Conservation (phyloP, 2,797 vertebrate genomes). For the Paguma larvata region DNA sequence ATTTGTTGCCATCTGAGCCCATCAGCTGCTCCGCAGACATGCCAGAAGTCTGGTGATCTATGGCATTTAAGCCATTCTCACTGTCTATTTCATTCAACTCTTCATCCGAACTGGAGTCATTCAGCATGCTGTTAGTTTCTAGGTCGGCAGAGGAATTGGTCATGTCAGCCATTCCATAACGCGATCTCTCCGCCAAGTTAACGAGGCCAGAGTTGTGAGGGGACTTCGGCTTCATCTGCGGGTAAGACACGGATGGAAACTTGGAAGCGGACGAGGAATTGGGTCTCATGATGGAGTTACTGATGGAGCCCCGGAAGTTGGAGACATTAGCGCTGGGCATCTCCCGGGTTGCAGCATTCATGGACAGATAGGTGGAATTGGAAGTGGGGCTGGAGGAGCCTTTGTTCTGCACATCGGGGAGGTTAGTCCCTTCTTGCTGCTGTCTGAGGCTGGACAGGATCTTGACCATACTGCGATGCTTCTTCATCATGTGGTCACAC, state of each 20-base stretch:
- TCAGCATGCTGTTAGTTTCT: constrained; percentile 93
- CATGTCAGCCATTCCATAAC: constrained; percentile 92
- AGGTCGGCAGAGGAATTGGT: constrained; percentile 91
- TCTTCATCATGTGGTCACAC: constrained; percentile 98
- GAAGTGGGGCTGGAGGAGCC: constrained; percentile 91
- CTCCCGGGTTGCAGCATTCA: constrained; percentile 90
- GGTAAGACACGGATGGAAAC: constrained; percentile 93
- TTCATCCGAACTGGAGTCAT: constrained; percentile 97
- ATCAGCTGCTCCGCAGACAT: constrained; percentile 95
- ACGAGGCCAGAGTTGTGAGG: constrained; percentile 95
- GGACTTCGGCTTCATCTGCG: constrained; percentile 93
- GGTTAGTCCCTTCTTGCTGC: constrained; percentile 90
- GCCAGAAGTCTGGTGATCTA: constrained; percentile 93
- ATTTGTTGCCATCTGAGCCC: constrained; percentile 96
- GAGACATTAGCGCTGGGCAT: constrained; percentile 87
- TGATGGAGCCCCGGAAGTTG: constrained; percentile 88
- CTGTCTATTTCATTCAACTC: constrained; percentile 96
- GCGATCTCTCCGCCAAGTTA: constrained; percentile 94
- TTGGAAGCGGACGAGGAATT: constrained; percentile 89
- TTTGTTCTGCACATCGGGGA: constrained; percentile 92
- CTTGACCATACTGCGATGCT: constrained; percentile 98
- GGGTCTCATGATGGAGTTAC: constrained; percentile 90
- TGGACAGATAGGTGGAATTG: constrained; percentile 90
- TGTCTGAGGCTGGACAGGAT: constrained; percentile 93
- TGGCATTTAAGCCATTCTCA: constrained; percentile 93